These are phyloP conservation scores for Talpa occidentalis DNA, from an alignment of 2,113 vertebrate genomes.

Conservation along the genomic window DNA sequence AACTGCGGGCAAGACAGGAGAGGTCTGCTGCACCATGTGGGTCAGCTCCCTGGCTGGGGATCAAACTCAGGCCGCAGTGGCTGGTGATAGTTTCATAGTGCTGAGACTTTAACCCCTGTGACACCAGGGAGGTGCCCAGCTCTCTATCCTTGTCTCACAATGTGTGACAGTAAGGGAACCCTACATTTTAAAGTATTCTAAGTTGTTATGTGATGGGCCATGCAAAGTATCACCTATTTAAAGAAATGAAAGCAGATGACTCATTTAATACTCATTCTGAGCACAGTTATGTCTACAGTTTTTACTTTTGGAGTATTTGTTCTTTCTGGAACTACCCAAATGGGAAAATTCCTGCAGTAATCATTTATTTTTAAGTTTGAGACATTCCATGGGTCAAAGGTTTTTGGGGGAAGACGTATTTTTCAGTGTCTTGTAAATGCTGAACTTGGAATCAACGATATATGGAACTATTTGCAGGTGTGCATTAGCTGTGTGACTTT, in stretches of 20 bases:
- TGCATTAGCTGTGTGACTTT: too few relatives aligned
- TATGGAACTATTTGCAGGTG: too few relatives aligned
- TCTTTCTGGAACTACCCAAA: background rate
- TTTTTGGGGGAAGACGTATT: background rate
- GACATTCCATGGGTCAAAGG: background rate
- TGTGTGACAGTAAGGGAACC: background rate
- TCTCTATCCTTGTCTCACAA: background rate
- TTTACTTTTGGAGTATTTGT: background rate
- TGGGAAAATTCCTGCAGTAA: background rate
- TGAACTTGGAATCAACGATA: background rate
- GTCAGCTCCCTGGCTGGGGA: too few relatives aligned
- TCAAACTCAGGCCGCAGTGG: too few relatives aligned
- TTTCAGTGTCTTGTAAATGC: background rate
- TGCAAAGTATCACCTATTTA: background rate
- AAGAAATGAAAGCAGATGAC: background rate
- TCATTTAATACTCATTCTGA: background rate
- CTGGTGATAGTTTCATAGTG: too few relatives aligned
- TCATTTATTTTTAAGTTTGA: conserved; percentile 47
- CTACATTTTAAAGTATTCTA: background rate
- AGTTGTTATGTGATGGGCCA: background rate
- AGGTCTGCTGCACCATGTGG: too few relatives aligned
- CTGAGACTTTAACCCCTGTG: too few relatives aligned
- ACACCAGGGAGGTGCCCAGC: too few relatives aligned
- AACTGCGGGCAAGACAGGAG: too few relatives aligned
- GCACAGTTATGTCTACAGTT: conserved; percentile 19